Evolutionary conservation across 2,888 invertebrate genomes (phyloP), one percentile per base, ranked within the genome.

Genomic region (Pristionchus arcanus): DNA sequence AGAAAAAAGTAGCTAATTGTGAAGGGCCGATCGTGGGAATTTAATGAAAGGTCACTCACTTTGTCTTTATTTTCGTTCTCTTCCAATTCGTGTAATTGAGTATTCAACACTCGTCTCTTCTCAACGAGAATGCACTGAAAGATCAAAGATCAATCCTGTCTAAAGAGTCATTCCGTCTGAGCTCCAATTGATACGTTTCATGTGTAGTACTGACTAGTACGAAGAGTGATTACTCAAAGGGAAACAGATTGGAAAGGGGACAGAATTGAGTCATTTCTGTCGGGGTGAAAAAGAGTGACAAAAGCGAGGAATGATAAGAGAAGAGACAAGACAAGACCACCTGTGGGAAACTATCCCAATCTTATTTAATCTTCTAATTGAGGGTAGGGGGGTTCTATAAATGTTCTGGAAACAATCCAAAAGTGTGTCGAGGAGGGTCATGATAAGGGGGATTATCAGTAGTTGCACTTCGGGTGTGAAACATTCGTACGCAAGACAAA

Each of bases 51-150:
- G 71, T 13, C 25, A 31, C 71, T 34, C 0, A 59, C 63, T 68
- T 87, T 87, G 21, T 87, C 87, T 55, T 87, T 91, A 21, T 91
- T 91, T 34, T 85, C 37, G 63, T 90, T 91, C 28, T 91, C 92
- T 66, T 94, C 93, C 49, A 93, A 87, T 68, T 93, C 93, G 90
- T 94, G 93, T 19, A 94, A 90, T 89, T 93, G 91, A 9, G 92
- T 90, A 81, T 94, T 94, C 71, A 94, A 87, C 13, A 92, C 91
- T 87, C 94, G 89, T 37, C 94, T 90, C 71, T 92, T 92, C 89
- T 94, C 93, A 19, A 94, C 93, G 74, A 94, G 87, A 37, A 92
- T 91, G 87, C 93, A 94, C 86, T 87, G 91, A 91, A 59, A 74
- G 66, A 74, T 37, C 74, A 74, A 66, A 66, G 66, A 66, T 66